Percentiles rank a stretch among this genome's conserved stretches.
Conservation (phyloP, 2,888 invertebrate genomes). For the Hipparchia semele region DNA sequence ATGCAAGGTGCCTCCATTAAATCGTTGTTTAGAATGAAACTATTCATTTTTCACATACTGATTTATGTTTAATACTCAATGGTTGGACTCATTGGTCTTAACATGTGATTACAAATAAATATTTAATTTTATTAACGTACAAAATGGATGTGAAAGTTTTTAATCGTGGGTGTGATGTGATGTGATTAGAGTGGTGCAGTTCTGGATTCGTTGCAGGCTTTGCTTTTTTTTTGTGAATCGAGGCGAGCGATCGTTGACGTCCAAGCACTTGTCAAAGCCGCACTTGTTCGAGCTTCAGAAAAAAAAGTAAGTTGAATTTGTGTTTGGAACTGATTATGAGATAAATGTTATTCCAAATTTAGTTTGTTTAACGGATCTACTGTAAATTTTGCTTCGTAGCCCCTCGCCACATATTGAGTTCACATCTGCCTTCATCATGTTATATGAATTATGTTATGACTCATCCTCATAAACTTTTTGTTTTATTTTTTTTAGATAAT, state of each 20-base stretch:
- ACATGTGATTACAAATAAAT: conserved; percentile 75
- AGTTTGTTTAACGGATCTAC: conserved; percentile 22
- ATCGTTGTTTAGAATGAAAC: conserved; percentile 49
- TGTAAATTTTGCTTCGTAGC: conserved; percentile 6
- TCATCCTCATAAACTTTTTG: conserved; percentile 41
- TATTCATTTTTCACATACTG: conserved; percentile 40
- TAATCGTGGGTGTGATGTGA: conserved; percentile 65
- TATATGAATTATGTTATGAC: conserved; percentile 33
- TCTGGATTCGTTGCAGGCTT: conserved; percentile 38
- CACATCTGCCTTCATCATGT: conserved; percentile 42
- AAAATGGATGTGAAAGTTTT: conserved; percentile 72
- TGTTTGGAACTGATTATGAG: conserved; percentile 14
- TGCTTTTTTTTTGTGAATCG: conserved; percentile 42
- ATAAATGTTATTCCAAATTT: conserved; percentile 19
- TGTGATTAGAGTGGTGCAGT: conserved; percentile 48
- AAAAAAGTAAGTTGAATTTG: conserved; percentile 42
- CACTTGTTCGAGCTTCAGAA: conserved; percentile 37
- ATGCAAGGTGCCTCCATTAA: conserved; percentile 49
- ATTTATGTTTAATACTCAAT: conserved; percentile 41
- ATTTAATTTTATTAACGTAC: conserved; percentile 60
- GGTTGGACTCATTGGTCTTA: conserved; percentile 47
- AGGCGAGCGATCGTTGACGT: conserved; percentile 39
- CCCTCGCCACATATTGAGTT: background rate
- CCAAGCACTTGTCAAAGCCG: conserved; percentile 41
- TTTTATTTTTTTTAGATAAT: conserved; percentile 48